Evolutionary conservation across 2,888 invertebrate genomes (phyloP).

Genomic region (Yponomeuta evonymella): DNA sequence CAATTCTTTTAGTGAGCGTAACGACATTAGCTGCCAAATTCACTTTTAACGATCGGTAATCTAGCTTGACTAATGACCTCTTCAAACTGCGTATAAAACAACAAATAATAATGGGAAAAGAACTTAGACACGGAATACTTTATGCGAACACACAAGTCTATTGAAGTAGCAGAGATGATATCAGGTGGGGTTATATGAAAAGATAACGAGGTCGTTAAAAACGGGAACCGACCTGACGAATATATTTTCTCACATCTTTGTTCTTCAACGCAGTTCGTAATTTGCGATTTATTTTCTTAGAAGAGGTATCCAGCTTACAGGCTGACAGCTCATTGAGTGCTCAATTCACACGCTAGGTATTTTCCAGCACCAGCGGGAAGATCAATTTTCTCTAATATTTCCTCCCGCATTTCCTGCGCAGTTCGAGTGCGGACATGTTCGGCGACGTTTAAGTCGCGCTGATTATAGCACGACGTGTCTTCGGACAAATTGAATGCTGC

Average conservation of each 20-base stretch:
- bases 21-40: constrained; percentile 6
- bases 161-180: neutral
- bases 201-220: neutral
- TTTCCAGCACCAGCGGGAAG: neutral
- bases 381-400: constrained; percentile 2
- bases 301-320: neutral
- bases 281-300: neutral
- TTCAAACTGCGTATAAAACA: constrained; percentile 29
- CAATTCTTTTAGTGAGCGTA: neutral
- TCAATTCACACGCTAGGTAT: neutral
- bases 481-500: neutral
- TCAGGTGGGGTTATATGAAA: neutral
- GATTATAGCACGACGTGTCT: neutral
- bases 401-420: neutral
- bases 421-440: neutral
- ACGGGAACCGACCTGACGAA: neutral
- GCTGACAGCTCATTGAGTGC: neutral
- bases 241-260: neutral
- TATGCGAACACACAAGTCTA: neutral
- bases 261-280: neutral
- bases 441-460: neutral
- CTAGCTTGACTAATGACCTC: constrained; percentile 38
- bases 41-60: constrained; percentile 23
- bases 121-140: neutral
- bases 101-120: constrained; percentile 1